Base-by-base conservation (phyloP, 2,888 invertebrate genomes). In the Erebia epiphron region DNA sequence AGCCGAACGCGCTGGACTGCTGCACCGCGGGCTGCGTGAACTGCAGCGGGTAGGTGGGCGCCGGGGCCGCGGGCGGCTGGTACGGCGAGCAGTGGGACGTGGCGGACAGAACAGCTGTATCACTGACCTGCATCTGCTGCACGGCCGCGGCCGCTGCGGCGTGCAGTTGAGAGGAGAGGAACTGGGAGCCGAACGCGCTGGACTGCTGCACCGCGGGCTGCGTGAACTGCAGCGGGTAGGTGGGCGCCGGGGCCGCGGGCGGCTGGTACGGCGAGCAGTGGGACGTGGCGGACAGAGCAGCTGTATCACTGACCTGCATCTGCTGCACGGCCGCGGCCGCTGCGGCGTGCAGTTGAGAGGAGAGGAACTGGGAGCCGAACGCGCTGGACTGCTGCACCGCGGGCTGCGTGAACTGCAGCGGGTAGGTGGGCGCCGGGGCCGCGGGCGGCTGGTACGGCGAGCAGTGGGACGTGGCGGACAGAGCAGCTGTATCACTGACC, bases 141-240 rank as follows among this genome's bases (percentile, higher is more conserved):
- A 92, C 92, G 68, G 92, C 92, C 9, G 75, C 75, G 10, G 73
- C 73, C 52, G 91, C 91, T 14, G 92, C 92, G 21, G 92, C 92
- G 73, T 92, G 92, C 71, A 92, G 84, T 77, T 92, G 92, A 73
- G 91, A 89, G 0, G 92, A 91, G 21, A 92, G 85, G 81, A 90
- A 92, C 82, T 92, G 92, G 69, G 92, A 91, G 75, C 87, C 84
- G 79, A 91, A 92, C 11, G 94, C 92, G 73, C 88, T 90, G 13
- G 94, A 94, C 79, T 94, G 89, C 73, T 67, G 67, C 26, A 67
- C 67, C 5, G 94, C 94, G 1, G 94, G 95, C 79, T 95, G 95
- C 70, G 95, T 94, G 86, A 94, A 95, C 84, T 95, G 95, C 77
- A 94, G 89, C 74, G 94, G 95, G 79, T 95, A 95, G 9, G 94